Conservation (phyloP, 1,140 invertebrate species). For the Pogonomyrmex barbatus region DNA sequence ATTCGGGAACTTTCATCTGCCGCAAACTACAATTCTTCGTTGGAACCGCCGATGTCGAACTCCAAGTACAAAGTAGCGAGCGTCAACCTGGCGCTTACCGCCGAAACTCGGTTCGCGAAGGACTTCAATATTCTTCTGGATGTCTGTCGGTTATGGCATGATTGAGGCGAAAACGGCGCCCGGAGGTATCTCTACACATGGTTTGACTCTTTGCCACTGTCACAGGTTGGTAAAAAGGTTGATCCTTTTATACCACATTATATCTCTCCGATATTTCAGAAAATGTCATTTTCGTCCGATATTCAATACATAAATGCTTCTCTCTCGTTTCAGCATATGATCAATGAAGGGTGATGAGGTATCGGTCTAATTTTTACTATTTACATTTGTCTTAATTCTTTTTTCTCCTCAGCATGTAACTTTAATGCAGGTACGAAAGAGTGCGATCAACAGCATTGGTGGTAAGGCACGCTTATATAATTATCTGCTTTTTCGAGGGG, state of each 20-base stretch:
- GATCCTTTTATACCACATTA: constrained; percentile 75
- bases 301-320: constrained; percentile 28
- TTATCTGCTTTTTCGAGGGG: constrained; percentile 86
- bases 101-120: constrained; percentile 50
- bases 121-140: constrained; percentile 50
- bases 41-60: constrained; percentile 11
- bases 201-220: constrained; percentile 76
- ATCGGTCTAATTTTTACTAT: constrained; percentile 70
- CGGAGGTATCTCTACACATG: constrained; percentile 75
- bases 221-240: constrained; percentile 78
- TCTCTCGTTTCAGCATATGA: constrained; percentile 69
- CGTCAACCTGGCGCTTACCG: constrained; percentile 21
- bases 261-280: constrained; percentile 72
- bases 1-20: constrained; percentile 33
- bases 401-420: constrained; percentile 68
- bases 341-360: constrained; percentile 61
- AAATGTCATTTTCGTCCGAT: constrained; percentile 45
- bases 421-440: constrained; percentile 54
- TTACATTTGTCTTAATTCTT: constrained; percentile 65
- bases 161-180: constrained; percentile 62
- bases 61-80: constrained; percentile 1
- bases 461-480: constrained; percentile 82
- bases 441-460: constrained; percentile 63
- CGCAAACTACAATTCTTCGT: constrained; percentile 13
- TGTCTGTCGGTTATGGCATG: constrained; percentile 33